Percentiles rank a stretch among this genome's conserved stretches.
Conservation (phyloP, 2,888 invertebrate genomes). For the Aleiodes alternator region DNA sequence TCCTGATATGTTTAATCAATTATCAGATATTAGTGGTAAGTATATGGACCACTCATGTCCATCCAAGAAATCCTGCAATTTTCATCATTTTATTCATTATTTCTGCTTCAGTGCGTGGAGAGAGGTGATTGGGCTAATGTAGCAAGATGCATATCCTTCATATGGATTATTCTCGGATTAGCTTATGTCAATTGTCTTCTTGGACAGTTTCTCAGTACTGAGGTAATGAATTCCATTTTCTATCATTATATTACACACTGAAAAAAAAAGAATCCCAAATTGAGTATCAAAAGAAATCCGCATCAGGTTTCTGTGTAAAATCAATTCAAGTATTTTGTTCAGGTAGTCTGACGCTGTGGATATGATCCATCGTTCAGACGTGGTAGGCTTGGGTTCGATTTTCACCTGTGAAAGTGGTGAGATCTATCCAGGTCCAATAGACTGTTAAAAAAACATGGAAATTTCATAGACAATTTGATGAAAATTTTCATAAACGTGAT, state of each 20-base stretch:
- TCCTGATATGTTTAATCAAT: slow-evolving; percentile 61
- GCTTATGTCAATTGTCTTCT: slow-evolving; percentile 59
- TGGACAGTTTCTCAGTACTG: slow-evolving; percentile 56
- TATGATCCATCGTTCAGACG: too few species aligned
- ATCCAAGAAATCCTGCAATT: background rate
- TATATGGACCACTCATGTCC: background rate
- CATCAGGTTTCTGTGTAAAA: too few species aligned
- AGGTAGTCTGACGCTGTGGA: too few species aligned
- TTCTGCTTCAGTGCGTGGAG: slow-evolving; percentile 44
- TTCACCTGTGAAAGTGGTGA: too few species aligned
- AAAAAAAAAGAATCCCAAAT: too few species aligned
- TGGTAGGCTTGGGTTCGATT: too few species aligned
- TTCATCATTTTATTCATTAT: background rate
- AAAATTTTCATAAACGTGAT: too few species aligned
- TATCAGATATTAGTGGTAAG: slow-evolving; percentile 59
- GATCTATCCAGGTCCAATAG: too few species aligned
- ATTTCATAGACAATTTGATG: too few species aligned
- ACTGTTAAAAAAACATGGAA: too few species aligned
- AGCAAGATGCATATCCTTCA: slow-evolving; percentile 48
- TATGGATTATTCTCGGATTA: slow-evolving; percentile 47
- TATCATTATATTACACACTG: too few species aligned
- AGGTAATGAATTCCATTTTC: slow-evolving; percentile 54
- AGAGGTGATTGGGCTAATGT: slow-evolving; percentile 34
- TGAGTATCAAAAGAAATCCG: too few species aligned
- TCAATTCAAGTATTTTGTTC: slow-evolving; percentile 53